Conservation (phyloP, 1,140 invertebrate species). For the Drosophila kohkoa region DNA sequence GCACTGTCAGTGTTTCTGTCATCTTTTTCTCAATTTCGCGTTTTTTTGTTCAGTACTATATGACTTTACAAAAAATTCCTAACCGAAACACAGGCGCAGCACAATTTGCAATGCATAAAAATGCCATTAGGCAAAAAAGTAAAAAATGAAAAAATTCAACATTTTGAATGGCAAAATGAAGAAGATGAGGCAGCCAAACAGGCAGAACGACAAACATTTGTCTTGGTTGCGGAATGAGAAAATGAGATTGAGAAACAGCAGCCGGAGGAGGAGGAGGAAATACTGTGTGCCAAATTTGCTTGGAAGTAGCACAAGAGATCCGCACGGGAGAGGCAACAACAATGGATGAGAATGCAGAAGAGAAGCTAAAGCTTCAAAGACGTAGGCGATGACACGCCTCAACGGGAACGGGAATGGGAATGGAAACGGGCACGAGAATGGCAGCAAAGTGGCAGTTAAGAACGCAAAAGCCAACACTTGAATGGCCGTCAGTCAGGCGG, state of each 20-base stretch:
- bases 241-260: no score
- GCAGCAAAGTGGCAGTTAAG: conserved; percentile 58
- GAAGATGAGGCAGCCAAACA: conserved; percentile 34
- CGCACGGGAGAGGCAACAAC: conserved; percentile 39
- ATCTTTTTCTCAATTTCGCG: conserved; percentile 10
- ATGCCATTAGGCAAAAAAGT: conserved; percentile 47
- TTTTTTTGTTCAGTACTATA: background rate
- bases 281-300: conserved; percentile 58
- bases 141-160: conserved; percentile 11
- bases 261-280: background rate
- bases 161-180: conserved; percentile 26
- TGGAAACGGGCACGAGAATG: background rate
- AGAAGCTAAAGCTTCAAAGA: background rate
- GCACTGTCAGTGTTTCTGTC: conserved; percentile 24
- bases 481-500: conserved; percentile 60
- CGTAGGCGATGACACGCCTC: conserved; percentile 52
- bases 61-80: conserved; percentile 45
- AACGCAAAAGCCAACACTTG: conserved; percentile 40
- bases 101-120: conserved; percentile 60
- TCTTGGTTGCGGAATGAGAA: background rate
- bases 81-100: conserved; percentile 34
- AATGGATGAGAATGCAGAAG: conserved; percentile 41
- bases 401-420: conserved; percentile 22
- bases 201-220: conserved; percentile 19
- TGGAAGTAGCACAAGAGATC: conserved; percentile 59